phyloP scores from a whole-genome alignment of 2,888 invertebrate species.

The Ormia ochracea region DNA sequence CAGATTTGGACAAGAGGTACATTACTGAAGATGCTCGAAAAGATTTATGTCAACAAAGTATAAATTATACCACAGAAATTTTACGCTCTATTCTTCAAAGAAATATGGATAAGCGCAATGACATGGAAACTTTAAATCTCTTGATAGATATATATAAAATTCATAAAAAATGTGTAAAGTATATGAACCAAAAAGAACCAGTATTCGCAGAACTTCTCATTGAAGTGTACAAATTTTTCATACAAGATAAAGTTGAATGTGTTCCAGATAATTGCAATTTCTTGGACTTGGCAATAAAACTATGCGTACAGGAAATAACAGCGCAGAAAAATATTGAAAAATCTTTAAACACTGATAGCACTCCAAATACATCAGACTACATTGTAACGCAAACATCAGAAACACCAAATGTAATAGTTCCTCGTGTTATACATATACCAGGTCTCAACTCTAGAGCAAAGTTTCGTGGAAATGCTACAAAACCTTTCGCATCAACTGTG shows the following conservation, averaged over 20 bases:
- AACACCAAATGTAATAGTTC: constrained; percentile 1
- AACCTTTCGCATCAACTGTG: neutral
- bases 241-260: constrained; percentile 79
- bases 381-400: neutral
- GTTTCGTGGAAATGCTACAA: neutral
- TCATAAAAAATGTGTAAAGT: constrained; percentile 83
- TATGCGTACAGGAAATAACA: constrained; percentile 82
- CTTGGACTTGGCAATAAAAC: constrained; percentile 83
- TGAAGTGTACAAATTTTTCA: constrained; percentile 84
- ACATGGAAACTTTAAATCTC: constrained; percentile 78
- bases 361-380: neutral
- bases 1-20: constrained; percentile 92
- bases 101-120: constrained; percentile 78
- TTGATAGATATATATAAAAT: constrained; percentile 82
- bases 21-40: constrained; percentile 90
- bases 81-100: constrained; percentile 81
- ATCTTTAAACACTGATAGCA: constrained; percentile 32
- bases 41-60: constrained; percentile 87
- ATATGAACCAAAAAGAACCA: constrained; percentile 77
- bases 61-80: constrained; percentile 84
- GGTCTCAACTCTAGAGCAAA: constrained; percentile 64
- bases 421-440: constrained; percentile 66
- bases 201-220: constrained; percentile 82
- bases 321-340: constrained; percentile 79
- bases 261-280: constrained; percentile 81